phyloP scores from a whole-genome alignment of 2,797 vertebrate genomes.

The Rallus crepitans region DNA sequence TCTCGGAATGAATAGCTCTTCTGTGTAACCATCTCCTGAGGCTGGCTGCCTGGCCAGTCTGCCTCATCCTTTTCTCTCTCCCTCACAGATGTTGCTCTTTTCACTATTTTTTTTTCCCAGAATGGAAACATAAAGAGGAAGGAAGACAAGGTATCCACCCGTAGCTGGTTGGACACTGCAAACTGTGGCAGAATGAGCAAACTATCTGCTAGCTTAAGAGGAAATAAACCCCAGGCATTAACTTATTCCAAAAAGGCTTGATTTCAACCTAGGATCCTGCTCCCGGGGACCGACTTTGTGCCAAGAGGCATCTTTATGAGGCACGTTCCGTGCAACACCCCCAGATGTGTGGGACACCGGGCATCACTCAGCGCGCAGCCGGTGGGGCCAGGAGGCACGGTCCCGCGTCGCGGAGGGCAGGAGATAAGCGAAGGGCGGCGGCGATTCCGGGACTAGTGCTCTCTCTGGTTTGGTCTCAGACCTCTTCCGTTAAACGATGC shows the following conservation, averaged over 20 bases:
- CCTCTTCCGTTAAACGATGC: not conserved
- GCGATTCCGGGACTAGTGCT: not conserved
- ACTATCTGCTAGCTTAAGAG: not conserved
- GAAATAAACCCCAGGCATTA: not conserved
- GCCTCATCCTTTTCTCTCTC: conserved; percentile 11
- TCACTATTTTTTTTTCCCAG: not conserved
- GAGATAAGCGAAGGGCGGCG: not conserved
- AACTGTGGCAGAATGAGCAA: not conserved
- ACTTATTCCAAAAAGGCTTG: not conserved
- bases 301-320: not conserved
- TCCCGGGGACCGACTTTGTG: not conserved
- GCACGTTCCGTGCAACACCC: not conserved
- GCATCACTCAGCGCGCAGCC: not conserved
- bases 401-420: rapidly evolving
- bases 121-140: conserved; percentile 39
- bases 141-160: conserved; percentile 29
- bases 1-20: conserved; percentile 58
- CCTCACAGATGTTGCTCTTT: conserved; percentile 6
- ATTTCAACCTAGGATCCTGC: not conserved
- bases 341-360: not conserved
- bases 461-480: not conserved
- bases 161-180: not conserved
- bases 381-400: not conserved
- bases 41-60: not conserved
- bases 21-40: conserved; percentile 60